Conservation (phyloP, 2,113 vertebrate species). For the Rhizomys pruinosus region DNA sequence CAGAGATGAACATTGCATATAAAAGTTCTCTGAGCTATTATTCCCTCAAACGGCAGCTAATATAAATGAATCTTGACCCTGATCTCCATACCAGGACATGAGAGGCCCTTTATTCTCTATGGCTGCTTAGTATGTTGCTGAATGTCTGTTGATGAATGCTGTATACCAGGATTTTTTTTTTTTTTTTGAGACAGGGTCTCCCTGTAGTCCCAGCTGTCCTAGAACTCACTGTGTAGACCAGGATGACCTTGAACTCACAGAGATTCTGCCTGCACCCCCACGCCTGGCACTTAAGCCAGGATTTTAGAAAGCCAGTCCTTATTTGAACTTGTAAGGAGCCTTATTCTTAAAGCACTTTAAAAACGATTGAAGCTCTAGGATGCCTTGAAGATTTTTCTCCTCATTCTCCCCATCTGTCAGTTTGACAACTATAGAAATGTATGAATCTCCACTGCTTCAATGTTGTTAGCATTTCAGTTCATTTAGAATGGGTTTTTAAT, state of each 20-base stretch:
- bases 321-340: not conserved
- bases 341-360: not conserved
- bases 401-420: not conserved
- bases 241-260: no score
- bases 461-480: not conserved
- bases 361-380: not conserved
- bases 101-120: not conserved
- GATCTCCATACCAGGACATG: not conserved
- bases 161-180: not conserved
- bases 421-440: not conserved
- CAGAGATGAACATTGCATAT: not conserved
- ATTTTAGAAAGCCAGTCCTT: not conserved
- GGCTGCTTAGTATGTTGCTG: no score
- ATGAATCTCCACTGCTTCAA: not conserved
- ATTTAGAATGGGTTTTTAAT: slow-evolving; percentile 46
- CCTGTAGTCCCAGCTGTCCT: no score
- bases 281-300: no score
- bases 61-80: not conserved
- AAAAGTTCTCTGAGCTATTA: not conserved
- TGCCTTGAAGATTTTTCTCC: not conserved
- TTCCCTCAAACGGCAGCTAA: not conserved
- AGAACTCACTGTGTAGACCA: no score
- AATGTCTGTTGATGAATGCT: no score
- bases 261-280: no score
- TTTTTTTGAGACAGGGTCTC: no score